Percentiles rank a stretch among this genome's conserved stretches.
phyloP scores from a whole-genome alignment of 2,113 vertebrate species.

The Notarius lentiginosus region DNA sequence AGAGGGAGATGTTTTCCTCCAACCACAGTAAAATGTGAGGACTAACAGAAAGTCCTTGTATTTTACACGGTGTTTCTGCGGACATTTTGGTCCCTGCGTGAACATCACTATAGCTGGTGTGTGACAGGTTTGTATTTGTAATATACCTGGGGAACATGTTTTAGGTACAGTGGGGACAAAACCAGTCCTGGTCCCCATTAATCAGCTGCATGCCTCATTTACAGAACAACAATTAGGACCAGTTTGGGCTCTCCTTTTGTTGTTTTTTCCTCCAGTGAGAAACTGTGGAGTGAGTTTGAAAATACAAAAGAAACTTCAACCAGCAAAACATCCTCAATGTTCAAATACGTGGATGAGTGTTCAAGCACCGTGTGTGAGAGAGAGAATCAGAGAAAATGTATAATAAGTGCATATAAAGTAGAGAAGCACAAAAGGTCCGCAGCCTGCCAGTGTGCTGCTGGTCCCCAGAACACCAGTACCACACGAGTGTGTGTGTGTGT shows the following conservation, averaged over 20 bases:
- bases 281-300: no score
- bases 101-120: background rate
- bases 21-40: background rate
- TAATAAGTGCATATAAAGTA: background rate
- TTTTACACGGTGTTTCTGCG: background rate
- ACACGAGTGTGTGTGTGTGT: background rate
- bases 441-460: no score
- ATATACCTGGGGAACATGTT: no score
- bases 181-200: background rate
- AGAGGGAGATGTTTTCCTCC: background rate
- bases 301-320: no score
- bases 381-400: background rate
- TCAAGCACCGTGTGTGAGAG: background rate
- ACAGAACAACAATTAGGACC: background rate
- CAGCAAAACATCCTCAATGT: no score
- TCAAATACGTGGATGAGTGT: no score
- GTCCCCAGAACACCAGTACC: background rate
- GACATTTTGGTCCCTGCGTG: background rate
- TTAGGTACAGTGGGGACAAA: no score
- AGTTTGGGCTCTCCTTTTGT: no score
- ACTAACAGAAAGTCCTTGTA: background rate
- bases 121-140: no score
- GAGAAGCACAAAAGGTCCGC: background rate
- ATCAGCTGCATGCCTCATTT: background rate
- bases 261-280: no score